A percentile compares a stretch with the other conserved stretches of the same genome.
phyloP scores from a whole-genome alignment of 2,888 invertebrate genomes.

The Mycalesis mineus region DNA sequence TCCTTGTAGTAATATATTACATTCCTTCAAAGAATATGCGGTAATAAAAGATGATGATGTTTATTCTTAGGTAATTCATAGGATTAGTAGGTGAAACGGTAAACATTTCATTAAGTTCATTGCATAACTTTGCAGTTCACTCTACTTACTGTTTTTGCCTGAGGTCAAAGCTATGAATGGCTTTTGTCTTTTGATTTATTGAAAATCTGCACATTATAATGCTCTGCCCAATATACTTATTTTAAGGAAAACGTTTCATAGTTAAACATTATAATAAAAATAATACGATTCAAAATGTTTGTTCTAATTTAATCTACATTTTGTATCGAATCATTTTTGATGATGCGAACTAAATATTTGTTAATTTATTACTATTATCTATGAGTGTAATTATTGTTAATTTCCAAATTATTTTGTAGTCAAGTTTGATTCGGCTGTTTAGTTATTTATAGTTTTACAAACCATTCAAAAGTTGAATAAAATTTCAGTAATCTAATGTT shows the following conservation, averaged over 20 bases:
- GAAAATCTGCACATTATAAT: conserved; percentile 38
- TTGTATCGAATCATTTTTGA: not conserved
- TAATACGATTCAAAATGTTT: no score
- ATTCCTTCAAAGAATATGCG: not conserved
- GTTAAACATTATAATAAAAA: conserved; percentile 11
- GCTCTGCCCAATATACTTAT: conserved; percentile 39
- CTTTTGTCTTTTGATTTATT: not conserved
- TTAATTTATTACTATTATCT: no score
- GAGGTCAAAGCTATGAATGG: not conserved
- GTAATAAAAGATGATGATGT: no score
- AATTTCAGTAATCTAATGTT: no score
- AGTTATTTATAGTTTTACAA: no score
- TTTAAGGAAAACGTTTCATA: conserved; percentile 13
- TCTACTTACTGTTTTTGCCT: no score
- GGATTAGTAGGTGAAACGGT: no score
- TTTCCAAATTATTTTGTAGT: not conserved
- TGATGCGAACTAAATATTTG: not conserved
- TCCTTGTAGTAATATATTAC: not conserved
- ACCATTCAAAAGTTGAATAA: no score
- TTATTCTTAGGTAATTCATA: no score
- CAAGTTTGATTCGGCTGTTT: no score
- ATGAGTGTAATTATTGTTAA: conserved; percentile 7
- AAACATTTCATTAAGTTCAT: no score
- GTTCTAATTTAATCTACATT: not conserved
- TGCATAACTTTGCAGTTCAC: no score